Evolutionary conservation across 1,140 invertebrate species (phyloP), one percentile per base, ranked within the genome.

Genomic region (Megathymus violae): DNA sequence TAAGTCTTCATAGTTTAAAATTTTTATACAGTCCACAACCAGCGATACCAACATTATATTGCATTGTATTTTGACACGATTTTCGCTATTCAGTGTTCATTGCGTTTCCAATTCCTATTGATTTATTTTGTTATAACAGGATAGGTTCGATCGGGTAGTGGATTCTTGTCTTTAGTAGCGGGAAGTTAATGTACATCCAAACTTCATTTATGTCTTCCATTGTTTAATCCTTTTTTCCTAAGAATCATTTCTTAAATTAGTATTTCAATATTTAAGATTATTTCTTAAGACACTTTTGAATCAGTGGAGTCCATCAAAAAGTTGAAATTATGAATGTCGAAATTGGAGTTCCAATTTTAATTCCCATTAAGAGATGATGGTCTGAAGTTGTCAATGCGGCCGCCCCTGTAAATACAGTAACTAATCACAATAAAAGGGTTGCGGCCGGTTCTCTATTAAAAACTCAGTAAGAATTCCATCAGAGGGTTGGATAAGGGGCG

Each of bases 361-460:
- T 84, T 79, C 72, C 78, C 77, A 75, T 80, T 80, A 77, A 63
- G 51, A 52, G 69, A 60, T 78, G 47, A 61, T 44, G 54, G 64
- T 58, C 60, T 41, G 66, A 64, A 73, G 77, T 76, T 77, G 77
- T 82, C 77, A 80, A 76, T 77, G 65, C 47, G 65, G 41, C 60
- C 66, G 48, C 68, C 75, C 73, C 58, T 48, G 52, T 65, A 82
- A 83, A 83, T 77, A 87, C 82, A 86, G 87, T 88, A 89, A 87
- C 84, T 89, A 88, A 89, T 89, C 84, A 84, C 66, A 85, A 83
- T 85, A 86, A 88, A 88, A 89, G 87, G 87, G 87, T 89, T 88
- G 84, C 74, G 77, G 76, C 73, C 62, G 78, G 51, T 67, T 78
- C 87, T 80, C 87, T 89, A 83, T 89, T 89, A 89, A 89, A 89